These are phyloP conservation scores for Drosophila longiperda DNA, from an alignment of 2,888 invertebrate genomes.

Conservation along the genomic window DNA sequence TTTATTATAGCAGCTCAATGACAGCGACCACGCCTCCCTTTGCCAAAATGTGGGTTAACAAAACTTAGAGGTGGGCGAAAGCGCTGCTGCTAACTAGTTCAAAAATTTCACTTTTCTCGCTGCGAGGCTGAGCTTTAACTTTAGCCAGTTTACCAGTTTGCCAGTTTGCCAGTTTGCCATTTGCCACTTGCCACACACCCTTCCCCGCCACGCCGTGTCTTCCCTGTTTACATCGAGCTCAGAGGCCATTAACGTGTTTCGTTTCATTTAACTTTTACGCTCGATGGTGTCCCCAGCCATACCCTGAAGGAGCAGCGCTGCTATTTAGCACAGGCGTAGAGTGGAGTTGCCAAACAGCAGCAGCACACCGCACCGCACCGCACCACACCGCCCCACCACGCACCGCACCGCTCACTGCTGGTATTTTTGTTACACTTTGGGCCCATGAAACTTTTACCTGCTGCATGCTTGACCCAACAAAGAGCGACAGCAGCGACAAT, in stretches of 20 bases:
- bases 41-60: conserved; percentile 15
- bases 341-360: conserved; percentile 9
- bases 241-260: conserved; percentile 80
- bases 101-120: conserved; percentile 62
- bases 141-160: conserved; percentile 31
- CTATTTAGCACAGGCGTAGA: conserved; percentile 69
- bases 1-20: conserved; percentile 72
- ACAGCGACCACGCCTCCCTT: conserved; percentile 23
- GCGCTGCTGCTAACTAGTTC: conserved; percentile 54
- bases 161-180: conserved; percentile 18
- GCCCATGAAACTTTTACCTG: conserved; percentile 74
- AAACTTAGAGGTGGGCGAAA: conserved; percentile 23
- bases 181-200: conserved; percentile 22
- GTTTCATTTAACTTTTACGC: conserved; percentile 81
- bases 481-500: conserved; percentile 40
- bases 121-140: conserved; percentile 50
- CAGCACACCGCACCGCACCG: background rate
- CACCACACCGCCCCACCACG: too few species aligned
- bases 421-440: conserved; percentile 63
- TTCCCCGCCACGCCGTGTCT: background rate
- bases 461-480: conserved; percentile 70
- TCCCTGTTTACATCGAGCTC: conserved; percentile 29
- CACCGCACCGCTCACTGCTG: conserved; percentile 22
- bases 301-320: conserved; percentile 43
- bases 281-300: conserved; percentile 64